Evolutionary conservation across 2,888 invertebrate genomes (phyloP).

Genomic region (Octonoba sinensis): DNA sequence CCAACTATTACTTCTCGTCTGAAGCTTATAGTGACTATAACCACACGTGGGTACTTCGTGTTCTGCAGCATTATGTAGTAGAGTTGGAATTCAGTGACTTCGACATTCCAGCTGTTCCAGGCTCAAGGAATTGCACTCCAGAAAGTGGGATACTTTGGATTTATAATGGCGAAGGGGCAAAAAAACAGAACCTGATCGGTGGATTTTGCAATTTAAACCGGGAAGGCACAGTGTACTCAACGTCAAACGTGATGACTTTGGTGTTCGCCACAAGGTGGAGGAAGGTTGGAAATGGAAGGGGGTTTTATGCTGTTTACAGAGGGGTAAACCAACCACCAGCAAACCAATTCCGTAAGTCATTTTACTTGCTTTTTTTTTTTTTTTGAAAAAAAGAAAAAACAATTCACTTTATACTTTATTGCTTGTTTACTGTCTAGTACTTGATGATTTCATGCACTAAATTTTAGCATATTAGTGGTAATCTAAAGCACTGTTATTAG

Average conservation of each 20-base stretch:
- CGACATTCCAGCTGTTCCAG: conserved; percentile 66
- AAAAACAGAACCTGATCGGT: conserved; percentile 57
- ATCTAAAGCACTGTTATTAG: background rate
- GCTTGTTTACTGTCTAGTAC: background rate
- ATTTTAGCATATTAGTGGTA: background rate
- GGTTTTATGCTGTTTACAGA: conserved; percentile 67
- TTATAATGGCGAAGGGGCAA: conserved; percentile 60
- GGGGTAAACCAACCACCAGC: conserved; percentile 39
- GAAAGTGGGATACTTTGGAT: conserved; percentile 66
- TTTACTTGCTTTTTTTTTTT: background rate
- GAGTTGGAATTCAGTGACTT: conserved; percentile 68
- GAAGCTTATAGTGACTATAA: conserved; percentile 63
- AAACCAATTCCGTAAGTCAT: background rate
- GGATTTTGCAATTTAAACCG: conserved; percentile 67
- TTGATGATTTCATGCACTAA: background rate
- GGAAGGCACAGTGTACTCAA: conserved; percentile 66
- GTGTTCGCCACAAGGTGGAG: conserved; percentile 65
- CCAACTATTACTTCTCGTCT: conserved; percentile 64
- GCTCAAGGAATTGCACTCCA: conserved; percentile 66
- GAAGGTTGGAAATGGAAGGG: conserved; percentile 68
- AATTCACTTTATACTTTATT: background rate
- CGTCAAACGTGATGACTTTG: conserved; percentile 62
- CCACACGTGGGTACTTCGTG: conserved; percentile 66
- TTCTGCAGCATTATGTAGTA: conserved; percentile 60
- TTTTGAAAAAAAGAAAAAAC: background rate